Evolutionary conservation across 2,888 invertebrate species (phyloP).

Genomic region (Aspidiotus rigidus): DNA sequence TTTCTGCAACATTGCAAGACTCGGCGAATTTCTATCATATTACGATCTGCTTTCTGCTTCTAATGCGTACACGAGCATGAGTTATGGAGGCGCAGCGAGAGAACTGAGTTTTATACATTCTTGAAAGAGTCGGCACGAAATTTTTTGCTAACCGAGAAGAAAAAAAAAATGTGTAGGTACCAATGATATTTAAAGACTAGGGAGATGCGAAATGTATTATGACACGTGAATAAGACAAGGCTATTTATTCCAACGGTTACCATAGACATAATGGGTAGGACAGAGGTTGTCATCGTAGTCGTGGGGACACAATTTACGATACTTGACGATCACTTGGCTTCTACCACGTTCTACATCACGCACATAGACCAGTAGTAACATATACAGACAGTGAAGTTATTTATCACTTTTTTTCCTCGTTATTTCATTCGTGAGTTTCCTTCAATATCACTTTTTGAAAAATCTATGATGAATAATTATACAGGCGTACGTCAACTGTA

Average conservation of each 20-base stretch:
- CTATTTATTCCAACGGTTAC: slow-evolving; percentile 22
- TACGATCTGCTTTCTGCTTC: no score
- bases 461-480: no score
- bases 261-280: slow-evolving; percentile 25
- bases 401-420: neutral
- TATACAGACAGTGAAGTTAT: neutral
- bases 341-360: neutral
- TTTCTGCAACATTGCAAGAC: no score
- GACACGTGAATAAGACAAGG: slow-evolving; percentile 19
- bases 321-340: slow-evolving; percentile 10
- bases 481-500: no score
- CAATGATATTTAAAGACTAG: neutral
- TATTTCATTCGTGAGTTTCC: no score
- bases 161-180: neutral
- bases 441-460: no score
- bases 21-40: no score
- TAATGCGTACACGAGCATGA: no score
- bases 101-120: no score
- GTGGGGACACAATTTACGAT: slow-evolving; percentile 23
- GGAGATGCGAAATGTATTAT: slow-evolving; percentile 17
- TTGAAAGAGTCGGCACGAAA: no score
- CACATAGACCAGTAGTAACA: neutral
- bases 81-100: no score
- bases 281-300: slow-evolving; percentile 26
- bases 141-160: neutral